Conservation (phyloP, 2,888 invertebrate genomes). For the Nasonovia ribisnigri region DNA sequence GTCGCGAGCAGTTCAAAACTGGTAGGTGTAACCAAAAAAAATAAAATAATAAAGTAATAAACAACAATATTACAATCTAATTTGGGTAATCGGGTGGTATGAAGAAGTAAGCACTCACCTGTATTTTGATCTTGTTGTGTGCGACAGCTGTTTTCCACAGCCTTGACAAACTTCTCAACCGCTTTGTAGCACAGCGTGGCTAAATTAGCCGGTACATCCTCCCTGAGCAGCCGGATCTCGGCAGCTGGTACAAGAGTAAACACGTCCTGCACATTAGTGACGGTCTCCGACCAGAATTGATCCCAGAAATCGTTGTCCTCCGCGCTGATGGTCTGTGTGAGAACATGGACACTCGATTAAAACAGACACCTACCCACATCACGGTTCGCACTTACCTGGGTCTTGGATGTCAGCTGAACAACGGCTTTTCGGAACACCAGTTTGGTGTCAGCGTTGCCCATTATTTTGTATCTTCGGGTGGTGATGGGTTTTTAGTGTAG, state of each 20-base stretch:
- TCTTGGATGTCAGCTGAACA: conserved; percentile 95
- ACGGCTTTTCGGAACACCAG: conserved; percentile 98
- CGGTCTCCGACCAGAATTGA: conserved; percentile 98
- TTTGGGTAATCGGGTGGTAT: neutral
- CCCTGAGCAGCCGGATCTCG: conserved; percentile 90
- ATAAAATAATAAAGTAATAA: neutral
- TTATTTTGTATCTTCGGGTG: conserved; percentile 70
- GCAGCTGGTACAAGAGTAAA: conserved; percentile 95
- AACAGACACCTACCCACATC: conserved; percentile 33
- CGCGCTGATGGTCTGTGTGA: conserved; percentile 86
- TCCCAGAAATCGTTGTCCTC: conserved; percentile 96
- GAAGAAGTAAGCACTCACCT: conserved; percentile 71
- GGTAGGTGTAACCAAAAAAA: conserved; percentile 68
- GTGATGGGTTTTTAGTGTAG: neutral
- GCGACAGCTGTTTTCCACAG: conserved; percentile 94
- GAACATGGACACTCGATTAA: neutral
- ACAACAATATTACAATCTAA: neutral
- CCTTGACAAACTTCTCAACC: conserved; percentile 94
- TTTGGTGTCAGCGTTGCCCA: conserved; percentile 99
- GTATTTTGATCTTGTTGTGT: conserved; percentile 92
- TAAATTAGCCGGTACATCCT: conserved; percentile 95
- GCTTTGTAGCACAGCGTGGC: conserved; percentile 98
- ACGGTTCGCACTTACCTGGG: conserved; percentile 78
- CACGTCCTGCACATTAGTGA: conserved; percentile 93
- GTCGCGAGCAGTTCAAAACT: conserved; percentile 94